Evolutionary conservation across 1,140 invertebrate species (phyloP), one percentile per base, ranked within the genome.

Genomic region (Oreohelix idahoensis): DNA sequence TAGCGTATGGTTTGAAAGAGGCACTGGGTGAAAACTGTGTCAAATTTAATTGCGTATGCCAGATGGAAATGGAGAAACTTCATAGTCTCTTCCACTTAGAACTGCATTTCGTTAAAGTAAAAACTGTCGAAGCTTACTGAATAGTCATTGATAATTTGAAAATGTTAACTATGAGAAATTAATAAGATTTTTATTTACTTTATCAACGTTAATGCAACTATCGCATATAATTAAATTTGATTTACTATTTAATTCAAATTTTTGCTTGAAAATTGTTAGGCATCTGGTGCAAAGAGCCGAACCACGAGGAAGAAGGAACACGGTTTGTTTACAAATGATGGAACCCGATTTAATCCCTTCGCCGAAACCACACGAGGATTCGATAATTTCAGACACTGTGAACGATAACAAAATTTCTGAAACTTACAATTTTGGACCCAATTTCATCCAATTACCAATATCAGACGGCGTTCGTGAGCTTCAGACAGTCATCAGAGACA

Each of bases 401-500:
- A 80, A 45, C 73, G 74, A 73, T 79, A 79, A 36, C 87, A 83
- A 74, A 42, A 26, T 51, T 78, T 45, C 83, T 29, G 85, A 84
- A 58, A 89, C 89, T 15, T 94, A 94, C 63, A 95, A 97, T 84
- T 97, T 96, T 88, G 96, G 96, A 0, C 93, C 95, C 51, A 96
- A 96, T 91, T 94, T 98, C 20, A 97, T 96, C 91, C 91, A 97
- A 73, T 90, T 99, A 53, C 85, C 87, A 83, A 83, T 87, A 8
- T 98, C 97, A 89, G 95, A 97, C 89, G 97, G 98, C 93, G 96
- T 98, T 38, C 95, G 96, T 88, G 98, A 99, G 92, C 93, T 99
- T 39, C 97, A 99, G 92, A 99, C 98, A 23, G 98, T 99, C 90
- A 94, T 99, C 66, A 93, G 98, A 38, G 97, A 99, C 93, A 98